phyloP scores from a whole-genome alignment of 1,140 invertebrate species.

The Neodiprion fabricii region DNA sequence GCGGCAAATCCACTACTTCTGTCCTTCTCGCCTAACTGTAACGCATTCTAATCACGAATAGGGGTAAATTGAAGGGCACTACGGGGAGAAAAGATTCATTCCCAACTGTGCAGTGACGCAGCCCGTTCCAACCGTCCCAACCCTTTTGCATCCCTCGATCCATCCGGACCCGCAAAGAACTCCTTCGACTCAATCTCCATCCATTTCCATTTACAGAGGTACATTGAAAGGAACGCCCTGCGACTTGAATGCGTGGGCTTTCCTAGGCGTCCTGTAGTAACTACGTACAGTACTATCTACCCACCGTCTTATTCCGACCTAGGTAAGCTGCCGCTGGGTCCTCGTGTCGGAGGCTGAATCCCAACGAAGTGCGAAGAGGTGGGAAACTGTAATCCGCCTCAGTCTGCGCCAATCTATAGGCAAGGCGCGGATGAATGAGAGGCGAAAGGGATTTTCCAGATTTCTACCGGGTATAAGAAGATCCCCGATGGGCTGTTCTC shows the following conservation, averaged over 20 bases:
- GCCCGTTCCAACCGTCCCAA: slow-evolving; percentile 1
- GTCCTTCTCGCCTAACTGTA: slow-evolving; percentile 8
- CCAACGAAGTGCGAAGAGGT: background rate
- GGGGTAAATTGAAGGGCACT: slow-evolving; percentile 30
- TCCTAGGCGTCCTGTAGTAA: background rate
- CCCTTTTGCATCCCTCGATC: slow-evolving; percentile 18
- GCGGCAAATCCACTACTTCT: background rate
- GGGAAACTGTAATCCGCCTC: slow-evolving; percentile 1
- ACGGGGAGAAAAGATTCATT: slow-evolving; percentile 10
- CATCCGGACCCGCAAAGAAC: slow-evolving; percentile 20
- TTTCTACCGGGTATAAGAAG: background rate
- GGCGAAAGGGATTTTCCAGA: background rate
- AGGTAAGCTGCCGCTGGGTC: background rate
- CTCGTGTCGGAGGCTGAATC: background rate
- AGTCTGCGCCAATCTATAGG: background rate
- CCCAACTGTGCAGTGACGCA: slow-evolving; percentile 3
- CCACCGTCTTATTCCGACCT: background rate
- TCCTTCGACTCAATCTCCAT: slow-evolving; percentile 34
- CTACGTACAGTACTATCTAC: background rate
- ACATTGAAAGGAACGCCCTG: slow-evolving; percentile 18
- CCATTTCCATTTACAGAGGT: slow-evolving; percentile 33
- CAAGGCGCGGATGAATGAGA: background rate
- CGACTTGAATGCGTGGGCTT: slow-evolving; percentile 5
- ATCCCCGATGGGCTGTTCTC: background rate
- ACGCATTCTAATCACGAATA: slow-evolving; percentile 36